These are phyloP conservation scores for Caenorhabditis sinica DNA, from an alignment of 2,888 invertebrate genomes.

Conservation along the genomic window DNA sequence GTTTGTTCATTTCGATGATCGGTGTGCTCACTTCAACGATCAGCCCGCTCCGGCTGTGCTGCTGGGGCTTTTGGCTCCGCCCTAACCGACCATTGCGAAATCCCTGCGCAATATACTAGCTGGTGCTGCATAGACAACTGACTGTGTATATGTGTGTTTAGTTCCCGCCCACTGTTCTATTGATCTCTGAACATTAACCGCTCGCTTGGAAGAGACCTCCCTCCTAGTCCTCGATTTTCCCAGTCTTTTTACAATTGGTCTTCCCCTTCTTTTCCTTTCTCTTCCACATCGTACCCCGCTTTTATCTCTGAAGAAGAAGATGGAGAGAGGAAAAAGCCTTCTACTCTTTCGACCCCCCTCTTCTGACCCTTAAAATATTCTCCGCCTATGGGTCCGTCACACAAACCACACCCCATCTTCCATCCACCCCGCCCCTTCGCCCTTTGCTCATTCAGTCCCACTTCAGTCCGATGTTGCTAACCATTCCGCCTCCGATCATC, in stretches of 20 bases:
- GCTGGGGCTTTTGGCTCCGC: not conserved
- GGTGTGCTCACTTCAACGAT: conserved; percentile 52
- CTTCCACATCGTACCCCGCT: conserved; percentile 39
- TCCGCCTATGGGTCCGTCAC: conserved; percentile 46
- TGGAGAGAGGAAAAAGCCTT: conserved; percentile 35
- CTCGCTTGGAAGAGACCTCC: conserved; percentile 66
- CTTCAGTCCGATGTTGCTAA: conserved; percentile 17
- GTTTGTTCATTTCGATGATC: conserved; percentile 48
- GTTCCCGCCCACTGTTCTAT: conserved; percentile 66
- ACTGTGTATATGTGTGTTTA: conserved; percentile 49
- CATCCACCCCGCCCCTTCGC: not conserved
- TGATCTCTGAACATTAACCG: conserved; percentile 73
- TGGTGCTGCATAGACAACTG: conserved; percentile 54
- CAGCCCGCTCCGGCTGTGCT: conserved; percentile 1
- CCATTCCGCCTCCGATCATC: conserved; percentile 13
- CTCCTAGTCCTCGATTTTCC: conserved; percentile 30
- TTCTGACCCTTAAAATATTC: conserved; percentile 36
- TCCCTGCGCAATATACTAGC: conserved; percentile 53
- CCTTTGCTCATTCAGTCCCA: conserved; percentile 30
- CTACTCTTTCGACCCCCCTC: conserved; percentile 37
- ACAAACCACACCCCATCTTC: conserved; percentile 40
- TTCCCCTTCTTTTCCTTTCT: conserved; percentile 28
- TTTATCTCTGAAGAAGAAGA: conserved; percentile 48
- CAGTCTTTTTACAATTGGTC: conserved; percentile 51
- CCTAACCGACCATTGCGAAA: conserved; percentile 43